A percentile compares a stretch with the other conserved stretches of the same genome.
Conservation (phyloP, 2,888 invertebrate genomes). For the Hydriomena furcata region DNA sequence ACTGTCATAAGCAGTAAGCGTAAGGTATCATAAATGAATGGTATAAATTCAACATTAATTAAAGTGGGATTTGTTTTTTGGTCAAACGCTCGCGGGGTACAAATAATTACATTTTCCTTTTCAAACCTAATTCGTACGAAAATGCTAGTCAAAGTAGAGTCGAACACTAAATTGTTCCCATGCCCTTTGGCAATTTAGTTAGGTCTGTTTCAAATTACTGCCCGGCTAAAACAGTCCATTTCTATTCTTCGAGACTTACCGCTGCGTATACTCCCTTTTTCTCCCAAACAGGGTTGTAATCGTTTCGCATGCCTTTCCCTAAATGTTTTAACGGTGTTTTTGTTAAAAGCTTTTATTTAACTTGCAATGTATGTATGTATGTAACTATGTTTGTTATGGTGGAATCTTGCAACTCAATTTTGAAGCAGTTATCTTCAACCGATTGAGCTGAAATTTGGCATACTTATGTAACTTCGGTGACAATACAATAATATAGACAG, state of each 20-base stretch:
- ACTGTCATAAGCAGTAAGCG: no score
- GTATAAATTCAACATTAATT: no score
- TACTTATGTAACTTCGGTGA: no score
- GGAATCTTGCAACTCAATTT: no score
- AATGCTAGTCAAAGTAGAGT: not conserved
- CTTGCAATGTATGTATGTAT: no score
- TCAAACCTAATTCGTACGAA: slow-evolving; percentile 17
- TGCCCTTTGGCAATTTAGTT: not conserved
- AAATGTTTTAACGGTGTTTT: slow-evolving; percentile 27
- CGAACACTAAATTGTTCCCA: not conserved
- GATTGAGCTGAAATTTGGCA: no score
- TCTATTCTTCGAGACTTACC: slow-evolving; percentile 30
- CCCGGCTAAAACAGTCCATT: slow-evolving; percentile 28
- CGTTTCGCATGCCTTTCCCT: slow-evolving; percentile 27
- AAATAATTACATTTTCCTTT: slow-evolving; percentile 15
- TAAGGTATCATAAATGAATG: no score
- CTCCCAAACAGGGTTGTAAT: slow-evolving; percentile 32
- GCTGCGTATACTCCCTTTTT: slow-evolving; percentile 28
- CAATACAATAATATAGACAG: no score
- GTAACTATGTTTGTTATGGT: no score
- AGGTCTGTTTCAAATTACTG: slow-evolving; percentile 1
- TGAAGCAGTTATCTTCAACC: no score
- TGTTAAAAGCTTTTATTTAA: no score
- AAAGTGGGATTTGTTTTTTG: slow-evolving; percentile 28
- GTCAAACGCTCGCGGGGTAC: slow-evolving; percentile 18